Evolutionary conservation across 2,113 vertebrate genomes (phyloP), one percentile per base, ranked within the genome.

Genomic region (Motacilla alba): DNA sequence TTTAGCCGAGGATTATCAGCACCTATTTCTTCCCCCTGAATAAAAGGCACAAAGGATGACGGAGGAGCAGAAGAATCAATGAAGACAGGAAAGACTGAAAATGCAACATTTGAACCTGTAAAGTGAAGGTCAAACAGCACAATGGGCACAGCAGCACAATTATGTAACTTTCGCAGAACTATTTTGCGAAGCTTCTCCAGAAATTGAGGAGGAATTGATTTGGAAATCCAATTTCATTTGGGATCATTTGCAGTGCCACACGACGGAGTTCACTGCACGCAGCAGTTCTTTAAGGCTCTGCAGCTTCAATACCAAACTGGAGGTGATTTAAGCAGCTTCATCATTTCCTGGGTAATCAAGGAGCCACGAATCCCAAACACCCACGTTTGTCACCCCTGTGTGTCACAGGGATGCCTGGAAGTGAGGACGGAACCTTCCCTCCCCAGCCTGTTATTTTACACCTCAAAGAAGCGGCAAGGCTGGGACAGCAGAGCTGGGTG

Each of bases 401-500:
- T 46, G 30, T 24, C 10, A 74, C 43, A 27, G 66, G 19, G 20
- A 16, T 6, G 66, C 33, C 15, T 16, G 6, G 12, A 10, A 6
- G 35, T 0, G 69, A 70, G 60, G n/a, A 26, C 49, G 75, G 58
- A 46, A 4, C 9, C 37, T 4, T 14, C 52, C 67, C 46, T 58
- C 16, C 53, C 5, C 35, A 35, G 35, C 7, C 35, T 35, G 13
- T 10, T n/a, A 9, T 33, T 49, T 79, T 1, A 46, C n/a, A 60
- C 18, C 33, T 9, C 21, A 9, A 16, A 41, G 39, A 39, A 35
- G 44, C 1, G 1, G 1, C 33, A 8, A 5, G 26, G 26, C 39
- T 10, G 31, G 11, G 39, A 20, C 74, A 69, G 41, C 59, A 17
- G 62, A 93, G 41, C 28, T 11, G 15, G 0, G 4, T 2, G 35